Evolutionary conservation across 2,888 invertebrate species (phyloP).

Genomic region (Stratiomys singularior): DNA sequence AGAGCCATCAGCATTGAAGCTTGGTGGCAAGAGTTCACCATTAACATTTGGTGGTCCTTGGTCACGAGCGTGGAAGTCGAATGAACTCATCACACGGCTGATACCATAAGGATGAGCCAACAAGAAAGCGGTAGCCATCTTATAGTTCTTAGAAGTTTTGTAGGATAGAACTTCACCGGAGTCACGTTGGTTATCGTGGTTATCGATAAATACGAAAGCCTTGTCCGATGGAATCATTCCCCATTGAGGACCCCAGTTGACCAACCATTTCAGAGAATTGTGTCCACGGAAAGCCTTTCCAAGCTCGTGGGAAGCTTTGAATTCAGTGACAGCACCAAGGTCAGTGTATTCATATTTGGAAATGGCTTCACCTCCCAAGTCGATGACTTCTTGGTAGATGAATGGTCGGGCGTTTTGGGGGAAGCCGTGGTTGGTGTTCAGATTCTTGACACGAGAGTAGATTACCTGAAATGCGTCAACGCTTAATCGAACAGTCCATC

Average conservation of each 20-base stretch:
- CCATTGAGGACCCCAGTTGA: constrained; percentile 75
- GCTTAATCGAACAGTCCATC: no score
- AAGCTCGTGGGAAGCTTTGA: constrained; percentile 66
- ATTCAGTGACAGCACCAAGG: constrained; percentile 81
- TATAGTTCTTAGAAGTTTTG: constrained; percentile 75
- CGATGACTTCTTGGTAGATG: constrained; percentile 82
- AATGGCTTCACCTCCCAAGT: constrained; percentile 69
- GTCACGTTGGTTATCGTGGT: constrained; percentile 90
- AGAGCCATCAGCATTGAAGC: constrained; percentile 72
- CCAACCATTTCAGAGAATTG: constrained; percentile 73
- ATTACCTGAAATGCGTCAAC: constrained; percentile 64
- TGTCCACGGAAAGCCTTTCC: constrained; percentile 69
- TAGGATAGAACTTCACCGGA: constrained; percentile 75
- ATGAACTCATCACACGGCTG: constrained; percentile 88
- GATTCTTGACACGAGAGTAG: constrained; percentile 70
- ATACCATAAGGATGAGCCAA: constrained; percentile 85
- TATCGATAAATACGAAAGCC: constrained; percentile 84
- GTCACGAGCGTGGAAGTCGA: constrained; percentile 72
- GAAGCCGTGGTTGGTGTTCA: constrained; percentile 75
- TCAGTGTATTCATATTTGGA: constrained; percentile 66
- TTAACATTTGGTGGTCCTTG: constrained; percentile 74
- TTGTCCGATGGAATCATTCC: constrained; percentile 70
- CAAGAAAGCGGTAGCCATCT: constrained; percentile 86
- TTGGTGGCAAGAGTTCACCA: constrained; percentile 73
- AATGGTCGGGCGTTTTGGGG: constrained; percentile 72